Evolutionary conservation across 2,888 invertebrate genomes (phyloP).

Genomic region (Protophormia terraenovae): DNA sequence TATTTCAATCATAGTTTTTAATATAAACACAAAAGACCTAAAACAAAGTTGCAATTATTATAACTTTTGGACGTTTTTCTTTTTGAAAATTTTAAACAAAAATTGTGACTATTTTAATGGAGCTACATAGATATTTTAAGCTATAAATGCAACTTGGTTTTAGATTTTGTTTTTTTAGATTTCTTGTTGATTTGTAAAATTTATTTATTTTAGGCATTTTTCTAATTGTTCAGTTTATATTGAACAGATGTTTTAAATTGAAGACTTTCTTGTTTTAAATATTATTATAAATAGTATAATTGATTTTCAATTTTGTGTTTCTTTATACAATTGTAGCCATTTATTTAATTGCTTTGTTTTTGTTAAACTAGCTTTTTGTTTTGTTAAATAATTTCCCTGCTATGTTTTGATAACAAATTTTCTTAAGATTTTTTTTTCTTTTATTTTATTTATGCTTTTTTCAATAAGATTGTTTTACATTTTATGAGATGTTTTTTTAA

Average conservation of each 20-base stretch:
- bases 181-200: slow-evolving; percentile 28
- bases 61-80: background rate
- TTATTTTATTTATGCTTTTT: slow-evolving; percentile 43
- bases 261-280: slow-evolving; percentile 17
- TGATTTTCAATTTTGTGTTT: slow-evolving; percentile 26
- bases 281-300: slow-evolving; percentile 18
- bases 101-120: background rate
- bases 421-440: too few relatives aligned
- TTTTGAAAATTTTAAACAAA: background rate
- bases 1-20: slow-evolving; percentile 30
- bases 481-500: slow-evolving; percentile 58
- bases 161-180: slow-evolving; percentile 4
- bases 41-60: background rate
- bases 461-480: slow-evolving; percentile 47
- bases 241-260: slow-evolving; percentile 15
- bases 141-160: background rate
- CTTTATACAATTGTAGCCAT: slow-evolving; percentile 44
- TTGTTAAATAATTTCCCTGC: slow-evolving; percentile 64
- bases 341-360: slow-evolving; percentile 9
- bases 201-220: slow-evolving; percentile 42
- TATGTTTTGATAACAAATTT: slow-evolving; percentile 62
- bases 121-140: background rate
- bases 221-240: slow-evolving; percentile 26
- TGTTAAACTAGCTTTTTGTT: slow-evolving; percentile 55
- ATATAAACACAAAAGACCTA: background rate